A percentile compares a stretch with the other conserved stretches of the same genome.
Evolutionary conservation across 1,140 invertebrate species (phyloP).

Genomic region (Bombus waltoni): DNA sequence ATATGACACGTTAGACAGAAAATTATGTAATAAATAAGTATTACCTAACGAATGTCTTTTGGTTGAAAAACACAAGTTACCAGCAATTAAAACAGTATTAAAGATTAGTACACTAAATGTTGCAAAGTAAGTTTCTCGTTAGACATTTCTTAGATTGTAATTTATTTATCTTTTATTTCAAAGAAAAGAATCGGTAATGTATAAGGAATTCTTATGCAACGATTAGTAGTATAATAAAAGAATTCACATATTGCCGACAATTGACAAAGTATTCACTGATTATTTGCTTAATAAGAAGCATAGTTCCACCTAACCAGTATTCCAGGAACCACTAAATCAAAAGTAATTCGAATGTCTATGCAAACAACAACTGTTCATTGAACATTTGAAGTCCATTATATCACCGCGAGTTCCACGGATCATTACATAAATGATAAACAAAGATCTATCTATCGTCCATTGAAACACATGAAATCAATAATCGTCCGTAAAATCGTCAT

Average conservation of each 20-base stretch:
- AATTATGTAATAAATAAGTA: background rate
- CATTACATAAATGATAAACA: background rate
- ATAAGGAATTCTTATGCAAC: background rate
- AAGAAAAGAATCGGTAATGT: too few species aligned
- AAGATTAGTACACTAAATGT: background rate
- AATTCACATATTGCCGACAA: background rate
- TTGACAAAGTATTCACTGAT: background rate
- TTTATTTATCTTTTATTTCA: background rate
- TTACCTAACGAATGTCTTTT: background rate
- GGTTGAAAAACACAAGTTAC: background rate
- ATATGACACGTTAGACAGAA: too few species aligned
- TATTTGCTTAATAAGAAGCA: too few species aligned
- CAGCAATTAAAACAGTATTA: background rate
- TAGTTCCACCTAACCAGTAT: background rate
- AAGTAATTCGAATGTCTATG: background rate
- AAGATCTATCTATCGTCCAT: background rate
- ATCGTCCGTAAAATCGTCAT: too few species aligned
- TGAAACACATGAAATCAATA: background rate
- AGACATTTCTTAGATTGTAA: background rate
- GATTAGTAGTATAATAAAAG: background rate
- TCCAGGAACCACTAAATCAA: background rate
- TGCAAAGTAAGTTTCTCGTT: background rate
- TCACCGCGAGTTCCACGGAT: background rate
- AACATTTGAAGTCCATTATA: background rate
- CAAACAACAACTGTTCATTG: background rate